Percentiles rank a stretch among this genome's conserved stretches.
Evolutionary conservation across 2,888 invertebrate species (phyloP).

Genomic region (Agonum fuliginosum): DNA sequence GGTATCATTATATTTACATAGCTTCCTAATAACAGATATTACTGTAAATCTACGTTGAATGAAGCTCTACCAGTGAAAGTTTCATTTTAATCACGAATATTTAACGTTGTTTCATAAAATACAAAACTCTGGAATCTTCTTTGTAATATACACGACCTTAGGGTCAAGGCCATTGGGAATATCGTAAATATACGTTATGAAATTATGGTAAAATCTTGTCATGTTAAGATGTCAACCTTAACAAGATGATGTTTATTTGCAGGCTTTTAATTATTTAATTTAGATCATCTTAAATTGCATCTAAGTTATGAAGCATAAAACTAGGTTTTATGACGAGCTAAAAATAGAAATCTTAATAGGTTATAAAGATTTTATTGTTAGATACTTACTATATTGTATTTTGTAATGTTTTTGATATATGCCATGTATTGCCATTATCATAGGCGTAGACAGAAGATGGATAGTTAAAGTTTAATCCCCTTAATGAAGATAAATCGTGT

Average conservation of each 20-base stretch:
- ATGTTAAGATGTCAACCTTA: conserved; percentile 1
- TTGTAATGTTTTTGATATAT: not conserved
- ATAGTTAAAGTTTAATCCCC: too few species aligned
- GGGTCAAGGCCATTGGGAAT: conserved; percentile 4
- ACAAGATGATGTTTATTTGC: not conserved
- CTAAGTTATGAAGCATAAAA: not conserved
- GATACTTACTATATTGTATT: not conserved
- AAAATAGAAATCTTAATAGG: conserved; percentile 14
- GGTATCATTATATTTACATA: conserved; percentile 51
- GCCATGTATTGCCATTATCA: not conserved
- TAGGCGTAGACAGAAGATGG: too few species aligned
- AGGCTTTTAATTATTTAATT: conserved; percentile 10
- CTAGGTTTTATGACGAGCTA: not conserved
- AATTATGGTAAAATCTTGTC: not conserved
- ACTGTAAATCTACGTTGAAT: conserved; percentile 32
- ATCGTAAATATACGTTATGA: conserved; percentile 1
- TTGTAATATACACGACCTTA: not conserved
- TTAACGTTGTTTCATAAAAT: conserved; percentile 8
- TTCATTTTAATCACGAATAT: conserved; percentile 9
- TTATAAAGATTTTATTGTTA: conserved; percentile 3
- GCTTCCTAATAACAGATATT: conserved; percentile 48
- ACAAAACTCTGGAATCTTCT: not conserved
- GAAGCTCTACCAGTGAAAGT: conserved; percentile 3
- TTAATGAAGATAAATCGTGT: too few species aligned
- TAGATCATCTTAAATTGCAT: not conserved